A percentile compares a stretch with the other conserved stretches of the same genome.
Evolutionary conservation across 2,113 vertebrate species (phyloP).

Genomic region (Axis porcinus): DNA sequence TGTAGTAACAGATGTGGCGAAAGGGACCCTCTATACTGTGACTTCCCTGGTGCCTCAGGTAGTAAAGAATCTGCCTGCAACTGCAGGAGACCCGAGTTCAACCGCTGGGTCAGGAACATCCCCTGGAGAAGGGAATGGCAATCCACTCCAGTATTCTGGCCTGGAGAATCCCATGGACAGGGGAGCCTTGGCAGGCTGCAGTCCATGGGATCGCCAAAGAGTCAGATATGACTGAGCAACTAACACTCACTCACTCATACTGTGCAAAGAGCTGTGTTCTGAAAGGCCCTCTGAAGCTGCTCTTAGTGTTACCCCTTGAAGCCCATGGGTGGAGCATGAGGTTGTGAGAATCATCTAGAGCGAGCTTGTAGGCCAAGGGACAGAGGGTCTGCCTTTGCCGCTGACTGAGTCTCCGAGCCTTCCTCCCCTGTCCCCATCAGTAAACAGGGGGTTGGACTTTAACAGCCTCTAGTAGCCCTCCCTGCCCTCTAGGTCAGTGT

Average conservation of each 20-base stretch:
- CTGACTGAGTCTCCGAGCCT: neutral
- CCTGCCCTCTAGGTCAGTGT: neutral
- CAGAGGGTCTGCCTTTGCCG: neutral
- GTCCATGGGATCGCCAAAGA: neutral
- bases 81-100: neutral
- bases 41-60: neutral
- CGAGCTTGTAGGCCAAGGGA: neutral
- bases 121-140: neutral
- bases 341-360: neutral
- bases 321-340: neutral
- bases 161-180: neutral
- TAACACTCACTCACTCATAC: neutral
- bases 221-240: neutral
- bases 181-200: neutral
- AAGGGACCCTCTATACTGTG: neutral
- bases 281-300: neutral
- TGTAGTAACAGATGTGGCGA: neutral
- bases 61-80: neutral
- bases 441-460: neutral
- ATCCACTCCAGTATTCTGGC: neutral
- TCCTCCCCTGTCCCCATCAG: neutral
- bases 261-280: neutral
- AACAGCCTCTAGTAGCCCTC: neutral
- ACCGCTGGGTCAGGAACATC: neutral
- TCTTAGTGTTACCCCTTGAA: neutral